Conservation (phyloP, 1,140 invertebrate genomes). For the Drosophila lacteicornis region DNA sequence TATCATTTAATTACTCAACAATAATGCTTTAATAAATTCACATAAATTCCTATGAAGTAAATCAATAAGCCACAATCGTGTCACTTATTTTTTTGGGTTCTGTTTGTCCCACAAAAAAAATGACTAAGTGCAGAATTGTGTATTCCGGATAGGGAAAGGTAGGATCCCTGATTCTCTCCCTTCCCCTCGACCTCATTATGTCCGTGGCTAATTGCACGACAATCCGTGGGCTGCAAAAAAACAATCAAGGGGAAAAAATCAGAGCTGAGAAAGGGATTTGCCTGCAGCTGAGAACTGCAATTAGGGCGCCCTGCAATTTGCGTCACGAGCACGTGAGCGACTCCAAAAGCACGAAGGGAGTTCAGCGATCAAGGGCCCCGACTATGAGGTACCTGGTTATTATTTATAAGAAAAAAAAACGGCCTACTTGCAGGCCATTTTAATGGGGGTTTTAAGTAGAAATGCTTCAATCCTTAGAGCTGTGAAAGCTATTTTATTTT, state of each 20-base stretch:
- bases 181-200: constrained; percentile 35
- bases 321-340: constrained; percentile 55
- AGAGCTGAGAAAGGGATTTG: constrained; percentile 23
- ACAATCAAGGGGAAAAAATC: constrained; percentile 27
- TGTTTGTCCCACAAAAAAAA: constrained; percentile 10
- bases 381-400: not conserved
- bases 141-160: constrained; percentile 18
- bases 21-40: not conserved
- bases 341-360: constrained; percentile 4
- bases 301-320: constrained; percentile 50
- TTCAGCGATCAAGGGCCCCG: not conserved
- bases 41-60: constrained; percentile 2
- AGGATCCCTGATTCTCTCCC: not conserved
- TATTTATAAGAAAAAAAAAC: no score
- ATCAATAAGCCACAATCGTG: constrained; percentile 8
- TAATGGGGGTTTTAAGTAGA: not conserved
- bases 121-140: constrained; percentile 45
- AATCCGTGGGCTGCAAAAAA: constrained; percentile 28
- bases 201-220: constrained; percentile 40
- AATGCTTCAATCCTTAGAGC: not conserved
- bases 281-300: constrained; percentile 51
- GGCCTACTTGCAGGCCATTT: fast-evolving
- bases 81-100: constrained; percentile 11
- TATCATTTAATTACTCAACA: not conserved
- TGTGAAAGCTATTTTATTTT: no score